phyloP scores from a whole-genome alignment of 2,113 vertebrate species.

The Nycticryphes semicollaris region DNA sequence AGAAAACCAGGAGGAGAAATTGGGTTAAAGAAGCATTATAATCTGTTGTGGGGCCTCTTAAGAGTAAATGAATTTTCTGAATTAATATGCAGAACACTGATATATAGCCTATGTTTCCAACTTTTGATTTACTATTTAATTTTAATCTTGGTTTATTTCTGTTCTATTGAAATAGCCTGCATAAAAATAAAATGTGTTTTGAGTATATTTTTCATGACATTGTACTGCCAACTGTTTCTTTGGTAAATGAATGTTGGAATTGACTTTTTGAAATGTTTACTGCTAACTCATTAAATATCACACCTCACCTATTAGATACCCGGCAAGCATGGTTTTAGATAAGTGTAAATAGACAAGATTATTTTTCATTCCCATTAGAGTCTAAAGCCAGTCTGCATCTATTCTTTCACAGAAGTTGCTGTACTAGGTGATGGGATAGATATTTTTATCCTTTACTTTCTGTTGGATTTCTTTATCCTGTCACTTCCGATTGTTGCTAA shows the following conservation, averaged over 20 bases:
- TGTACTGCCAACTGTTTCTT: not conserved
- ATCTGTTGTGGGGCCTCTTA: not conserved
- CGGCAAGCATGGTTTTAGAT: not conserved
- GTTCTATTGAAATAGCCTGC: not conserved
- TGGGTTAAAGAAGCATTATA: not conserved
- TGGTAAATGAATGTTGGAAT: not conserved
- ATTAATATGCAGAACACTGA: not conserved
- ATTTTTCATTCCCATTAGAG: not conserved
- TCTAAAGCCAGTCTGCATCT: not conserved
- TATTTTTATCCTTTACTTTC: not conserved
- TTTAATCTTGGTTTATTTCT: not conserved
- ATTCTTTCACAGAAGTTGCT: not conserved
- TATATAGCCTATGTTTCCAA: not conserved
- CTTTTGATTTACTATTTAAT: constrained; percentile 12
- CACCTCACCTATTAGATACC: not conserved
- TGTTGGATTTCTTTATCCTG: not conserved
- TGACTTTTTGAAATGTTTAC: not conserved
- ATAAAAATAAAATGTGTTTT: not conserved
- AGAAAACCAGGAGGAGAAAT: not conserved
- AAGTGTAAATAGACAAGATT: not conserved
- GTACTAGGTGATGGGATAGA: not conserved
- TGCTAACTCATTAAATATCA: not conserved
- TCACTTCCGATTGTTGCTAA: not conserved
- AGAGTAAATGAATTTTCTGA: not conserved
- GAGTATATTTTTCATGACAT: not conserved